Base-by-base conservation (phyloP, 2,113 vertebrate species). In the Mesoclemmys tuberculata region DNA sequence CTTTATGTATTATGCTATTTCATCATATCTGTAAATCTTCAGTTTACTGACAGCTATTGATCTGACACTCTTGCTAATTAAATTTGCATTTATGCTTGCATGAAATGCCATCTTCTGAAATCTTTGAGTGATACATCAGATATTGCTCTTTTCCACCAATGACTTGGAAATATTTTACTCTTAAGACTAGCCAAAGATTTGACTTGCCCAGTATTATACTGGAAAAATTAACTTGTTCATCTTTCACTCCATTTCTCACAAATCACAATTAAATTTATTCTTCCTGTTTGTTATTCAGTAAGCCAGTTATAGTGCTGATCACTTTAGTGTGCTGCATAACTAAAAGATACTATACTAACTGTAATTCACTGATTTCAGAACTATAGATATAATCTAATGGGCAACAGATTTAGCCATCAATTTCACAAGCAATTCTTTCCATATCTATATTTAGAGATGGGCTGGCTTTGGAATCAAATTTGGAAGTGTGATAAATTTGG, bases 321-420 rank as follows among this genome's bases (percentile, higher is more conserved):
- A 77, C 4, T 55, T 71, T 44, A 44, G 13, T 58, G 48, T 52
- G 77, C 71, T 54, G 41, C 74, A 24, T 71, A 75, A 75, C 58
- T 64, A 3, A 10, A n/a, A 82, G 51, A 82, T 49, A 71, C 51
- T 55, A 35, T 38, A 89, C 71, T 41, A 38, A 6, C 3, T 74
- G 49, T 87, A 86, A 56, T 82, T 89, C 84, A 61, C 21, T 80
- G 13, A 29, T 79, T 51, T 12, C 68, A 90, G 68, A 51, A 83
- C 31, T 56, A 19, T 0, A 52, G 46, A 78, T 83, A 31, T 4
- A 2, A n/a, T 8, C 13, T 26, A 80, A 26, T 0, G 12, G 77
- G 74, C 75, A 58, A 18, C 26, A 16, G 93, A 26, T 5, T 26
- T 2, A 46, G 78, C 1, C 0, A 93, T 13, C 44, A 24, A 68